These are phyloP conservation scores for Drosophila neutralis DNA, from an alignment of 2,888 invertebrate species.

Conservation along the genomic window DNA sequence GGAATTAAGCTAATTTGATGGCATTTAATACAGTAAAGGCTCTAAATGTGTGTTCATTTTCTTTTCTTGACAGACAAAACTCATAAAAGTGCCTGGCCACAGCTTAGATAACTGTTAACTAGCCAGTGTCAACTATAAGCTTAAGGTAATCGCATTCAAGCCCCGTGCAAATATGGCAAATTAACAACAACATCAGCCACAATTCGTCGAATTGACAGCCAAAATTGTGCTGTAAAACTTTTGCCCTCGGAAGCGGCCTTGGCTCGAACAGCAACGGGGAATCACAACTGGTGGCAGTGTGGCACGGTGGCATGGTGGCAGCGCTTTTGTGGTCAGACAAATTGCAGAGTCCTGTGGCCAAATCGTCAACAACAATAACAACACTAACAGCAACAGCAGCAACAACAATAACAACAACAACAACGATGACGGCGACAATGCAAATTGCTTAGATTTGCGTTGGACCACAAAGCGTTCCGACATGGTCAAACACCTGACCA, in stretches of 20 bases:
- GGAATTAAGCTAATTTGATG: not conserved
- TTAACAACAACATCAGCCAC: slow-evolving; percentile 27
- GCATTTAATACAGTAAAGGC: not conserved
- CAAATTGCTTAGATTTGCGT: slow-evolving; percentile 77
- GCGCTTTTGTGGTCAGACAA: slow-evolving; percentile 65
- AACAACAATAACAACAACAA: slow-evolving; percentile 17
- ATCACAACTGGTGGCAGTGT: not conserved
- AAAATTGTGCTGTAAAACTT: slow-evolving; percentile 20
- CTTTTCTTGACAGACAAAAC: not conserved
- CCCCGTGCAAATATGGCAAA: slow-evolving; percentile 32
- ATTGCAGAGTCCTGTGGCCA: slow-evolving; percentile 55
- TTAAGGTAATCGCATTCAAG: not conserved
- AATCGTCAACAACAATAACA: slow-evolving; percentile 49
- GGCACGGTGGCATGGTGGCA: slow-evolving; percentile 1
- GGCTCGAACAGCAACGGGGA: slow-evolving; percentile 2
- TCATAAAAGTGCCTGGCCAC: not conserved
- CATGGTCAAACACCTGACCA: slow-evolving; percentile 57
- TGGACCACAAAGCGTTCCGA: slow-evolving; percentile 68
- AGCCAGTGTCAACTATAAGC: not conserved
- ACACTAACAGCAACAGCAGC: slow-evolving; percentile 26
- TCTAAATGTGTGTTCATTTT: not conserved
- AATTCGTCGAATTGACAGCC: slow-evolving; percentile 37
- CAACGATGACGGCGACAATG: slow-evolving; percentile 46
- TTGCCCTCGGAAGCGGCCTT: slow-evolving; percentile 6
- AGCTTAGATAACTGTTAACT: not conserved